Conservation (phyloP, 2,113 vertebrate species). For the Gnathochromis pfefferi region DNA sequence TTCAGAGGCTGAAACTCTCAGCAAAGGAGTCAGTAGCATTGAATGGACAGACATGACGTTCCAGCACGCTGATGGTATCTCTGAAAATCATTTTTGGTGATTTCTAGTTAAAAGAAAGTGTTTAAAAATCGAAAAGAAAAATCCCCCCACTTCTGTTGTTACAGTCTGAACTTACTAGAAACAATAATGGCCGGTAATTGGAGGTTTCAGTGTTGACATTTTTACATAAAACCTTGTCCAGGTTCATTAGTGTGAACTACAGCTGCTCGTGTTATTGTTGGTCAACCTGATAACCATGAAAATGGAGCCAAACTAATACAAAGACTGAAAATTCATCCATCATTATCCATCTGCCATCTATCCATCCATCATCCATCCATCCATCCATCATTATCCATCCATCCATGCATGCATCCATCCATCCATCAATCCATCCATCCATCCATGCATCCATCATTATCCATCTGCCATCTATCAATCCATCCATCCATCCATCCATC, state of each 20-base stretch:
- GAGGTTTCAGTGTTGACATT: neutral
- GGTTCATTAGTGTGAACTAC: neutral
- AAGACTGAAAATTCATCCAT: too few species aligned
- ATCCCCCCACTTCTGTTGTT: neutral
- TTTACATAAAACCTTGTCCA: too few species aligned
- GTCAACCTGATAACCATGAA: neutral
- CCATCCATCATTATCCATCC: too few species aligned
- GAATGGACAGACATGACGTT: neutral
- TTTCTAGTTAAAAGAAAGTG: neutral
- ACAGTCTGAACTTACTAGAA: neutral
- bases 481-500: too few species aligned
- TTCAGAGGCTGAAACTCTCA: neutral
- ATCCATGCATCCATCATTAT: too few species aligned
- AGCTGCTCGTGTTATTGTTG: neutral
- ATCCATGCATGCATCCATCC: fast-evolving
- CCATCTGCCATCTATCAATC: fast-evolving
- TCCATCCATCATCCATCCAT: too few species aligned
- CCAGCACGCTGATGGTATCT: fast-evolving
- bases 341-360: too few species aligned
- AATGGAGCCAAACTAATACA: fast-evolving
- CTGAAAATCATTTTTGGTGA: fast-evolving
- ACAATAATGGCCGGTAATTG: fast-evolving
- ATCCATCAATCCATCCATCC: too few species aligned
- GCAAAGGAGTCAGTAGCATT: neutral
- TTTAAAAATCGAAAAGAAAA: neutral